Conservation (phyloP, 2,797 vertebrate genomes). For the Danio jaintianensis region DNA sequence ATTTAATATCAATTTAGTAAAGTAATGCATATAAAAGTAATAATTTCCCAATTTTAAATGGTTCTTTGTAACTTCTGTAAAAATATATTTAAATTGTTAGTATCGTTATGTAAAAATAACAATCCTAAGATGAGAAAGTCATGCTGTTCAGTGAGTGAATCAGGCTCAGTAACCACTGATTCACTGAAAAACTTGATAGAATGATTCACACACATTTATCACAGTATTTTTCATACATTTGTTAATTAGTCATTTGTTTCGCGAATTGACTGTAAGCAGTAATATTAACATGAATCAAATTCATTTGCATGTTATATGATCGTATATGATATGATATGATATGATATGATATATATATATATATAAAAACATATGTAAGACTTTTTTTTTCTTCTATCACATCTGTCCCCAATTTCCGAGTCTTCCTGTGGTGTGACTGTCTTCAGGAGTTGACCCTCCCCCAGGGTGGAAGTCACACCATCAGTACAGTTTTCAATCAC, state of each 20-base stretch:
- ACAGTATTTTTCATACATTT: neutral
- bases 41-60: neutral
- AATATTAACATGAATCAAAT: neutral
- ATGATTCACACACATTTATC: neutral
- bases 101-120: too few species aligned
- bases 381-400: constrained; percentile 61
- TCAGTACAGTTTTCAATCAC: constrained; percentile 81
- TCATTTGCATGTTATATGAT: constrained; percentile 48
- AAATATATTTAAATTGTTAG: too few species aligned
- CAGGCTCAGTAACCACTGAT: neutral
- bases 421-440: constrained; percentile 63
- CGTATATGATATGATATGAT: too few species aligned
- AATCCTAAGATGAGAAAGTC: neutral
- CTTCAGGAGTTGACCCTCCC: constrained; percentile 75
- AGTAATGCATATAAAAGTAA: neutral
- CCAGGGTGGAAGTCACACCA: constrained; percentile 77
- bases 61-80: neutral
- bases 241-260: neutral
- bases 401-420: constrained; percentile 59
- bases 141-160: neutral
- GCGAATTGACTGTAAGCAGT: neutral
- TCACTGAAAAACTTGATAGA: neutral
- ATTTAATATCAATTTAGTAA: too few species aligned
- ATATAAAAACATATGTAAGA: constrained; percentile 39
- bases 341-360: too few species aligned